Percentiles rank a stretch among this genome's conserved stretches.
Conservation (phyloP, 2,888 invertebrate species). For the Drosophila kokeensis region DNA sequence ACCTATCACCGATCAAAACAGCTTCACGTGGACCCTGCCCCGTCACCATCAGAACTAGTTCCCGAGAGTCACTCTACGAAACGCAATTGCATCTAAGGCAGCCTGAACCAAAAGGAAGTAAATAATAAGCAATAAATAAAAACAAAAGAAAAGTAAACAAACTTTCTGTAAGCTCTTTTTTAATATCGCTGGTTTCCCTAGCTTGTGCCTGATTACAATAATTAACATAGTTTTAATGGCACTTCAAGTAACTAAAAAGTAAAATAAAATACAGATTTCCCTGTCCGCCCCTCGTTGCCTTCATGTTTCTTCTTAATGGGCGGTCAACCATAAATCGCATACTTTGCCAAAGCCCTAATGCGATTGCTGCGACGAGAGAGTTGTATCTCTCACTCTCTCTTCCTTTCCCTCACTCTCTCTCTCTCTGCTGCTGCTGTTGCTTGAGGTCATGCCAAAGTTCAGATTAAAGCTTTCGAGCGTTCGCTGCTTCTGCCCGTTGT, state of each 20-base stretch:
- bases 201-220: constrained; percentile 45
- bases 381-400: not conserved
- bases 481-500: constrained; percentile 6
- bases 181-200: not conserved
- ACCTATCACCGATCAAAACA: not conserved
- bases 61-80: not conserved
- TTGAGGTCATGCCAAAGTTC: constrained; percentile 51
- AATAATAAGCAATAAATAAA: not conserved
- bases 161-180: constrained; percentile 4
- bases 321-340: constrained; percentile 2
- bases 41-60: constrained; percentile 26
- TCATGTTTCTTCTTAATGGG: not conserved
- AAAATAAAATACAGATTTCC: constrained; percentile 18
- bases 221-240: constrained; percentile 63
- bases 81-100: constrained; percentile 11
- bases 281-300: not conserved
- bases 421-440: not conserved
- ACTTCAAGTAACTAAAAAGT: constrained; percentile 15
- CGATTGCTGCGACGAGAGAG: not conserved
- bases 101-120: not conserved
- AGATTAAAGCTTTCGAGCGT: constrained; percentile 37
- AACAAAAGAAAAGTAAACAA: constrained; percentile 1
- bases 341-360: not conserved
- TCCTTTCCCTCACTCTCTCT: not conserved
- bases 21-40: not conserved